Evolutionary conservation across 2,797 vertebrate species (phyloP), one percentile per base, ranked within the genome.

Genomic region (Rhyacichthys aspro): DNA sequence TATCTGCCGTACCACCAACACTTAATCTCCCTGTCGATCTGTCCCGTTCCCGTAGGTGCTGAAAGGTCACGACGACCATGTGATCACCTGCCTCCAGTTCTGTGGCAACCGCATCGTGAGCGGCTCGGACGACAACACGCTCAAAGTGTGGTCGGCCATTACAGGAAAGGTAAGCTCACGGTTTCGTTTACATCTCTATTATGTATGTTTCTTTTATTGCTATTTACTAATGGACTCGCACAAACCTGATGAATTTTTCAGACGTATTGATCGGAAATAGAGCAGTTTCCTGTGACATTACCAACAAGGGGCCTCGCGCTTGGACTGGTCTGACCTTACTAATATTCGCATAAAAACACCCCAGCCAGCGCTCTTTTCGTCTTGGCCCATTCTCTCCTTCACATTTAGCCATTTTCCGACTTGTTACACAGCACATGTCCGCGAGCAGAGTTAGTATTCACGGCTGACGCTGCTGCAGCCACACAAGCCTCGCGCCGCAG

Each of bases 21-120:
- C 33, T 36, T 10, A 36, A 1, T 66, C 34, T 75, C 16, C 45
- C 8, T 54, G 8, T 56, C 37, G n/a, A 16, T 60, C 45, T 23
- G 5, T 80, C 37, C 59, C 17, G 57, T 33, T 46, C 78, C 16
- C n/a, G 3, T 86, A 99, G 98, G 98, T 99, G 91, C 93, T 99
- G 78, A 99, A 99, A 90, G 98, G 98, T 81, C 98, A 99, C 0
- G 98, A 99, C 43, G 98, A 99, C 86, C 98, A 99, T 1, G 98
- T 99, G 81, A 99, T 99, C 89, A 99, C 98, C 7, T 99, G 98
- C 90, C 94, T 99, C 52, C 98, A 99, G 89, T 99, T 99, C 85
- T 99, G 98, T 58, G 97, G 97, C 74, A 98, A 98, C 88, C 94
- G 97, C 60, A 98, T 99, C 18, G 98, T 99, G 83, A 99, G 98